phyloP scores from a whole-genome alignment of 1,140 invertebrate species.

The Diploscapter pachys region DNA sequence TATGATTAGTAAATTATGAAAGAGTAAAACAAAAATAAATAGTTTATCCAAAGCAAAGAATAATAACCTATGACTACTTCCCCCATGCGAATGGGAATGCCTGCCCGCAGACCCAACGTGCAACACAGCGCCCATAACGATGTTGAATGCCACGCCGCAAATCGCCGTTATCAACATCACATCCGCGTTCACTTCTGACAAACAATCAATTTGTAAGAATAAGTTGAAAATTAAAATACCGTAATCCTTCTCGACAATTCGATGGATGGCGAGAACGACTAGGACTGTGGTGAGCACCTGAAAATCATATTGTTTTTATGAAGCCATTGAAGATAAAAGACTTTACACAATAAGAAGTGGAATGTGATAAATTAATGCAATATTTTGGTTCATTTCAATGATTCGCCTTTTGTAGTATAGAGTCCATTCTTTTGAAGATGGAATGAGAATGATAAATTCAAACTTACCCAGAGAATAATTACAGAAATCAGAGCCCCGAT shows the following conservation, averaged over 20 bases:
- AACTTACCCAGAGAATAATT: slow-evolving; percentile 38
- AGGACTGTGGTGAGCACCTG: slow-evolving; percentile 80
- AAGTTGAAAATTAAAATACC: not conserved
- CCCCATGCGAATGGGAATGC: slow-evolving; percentile 36
- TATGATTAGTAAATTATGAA: no score
- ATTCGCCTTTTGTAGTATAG: slow-evolving; percentile 70
- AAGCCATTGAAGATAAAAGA: slow-evolving; percentile 58
- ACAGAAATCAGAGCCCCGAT: slow-evolving; percentile 55
- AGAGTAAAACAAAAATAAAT: not conserved
- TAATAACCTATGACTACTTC: slow-evolving; percentile 28
- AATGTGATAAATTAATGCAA: no score
- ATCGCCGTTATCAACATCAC: slow-evolving; percentile 91
- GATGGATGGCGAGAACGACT: slow-evolving; percentile 81
- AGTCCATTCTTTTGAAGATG: slow-evolving; percentile 77
- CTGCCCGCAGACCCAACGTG: slow-evolving; percentile 31
- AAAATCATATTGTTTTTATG: slow-evolving; percentile 81
- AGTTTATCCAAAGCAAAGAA: not conserved
- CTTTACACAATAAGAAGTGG: no score
- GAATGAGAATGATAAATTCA: slow-evolving; percentile 4
- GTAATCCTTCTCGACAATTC: slow-evolving; percentile 77
- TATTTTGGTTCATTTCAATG: no score
- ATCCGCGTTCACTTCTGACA: slow-evolving; percentile 72
- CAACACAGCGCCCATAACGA: slow-evolving; percentile 66
- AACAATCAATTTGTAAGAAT: not conserved
- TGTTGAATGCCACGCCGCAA: slow-evolving; percentile 82